These are phyloP conservation scores for Seriola quinqueradiata DNA, from an alignment of 2,113 vertebrate species.

Conservation along the genomic window DNA sequence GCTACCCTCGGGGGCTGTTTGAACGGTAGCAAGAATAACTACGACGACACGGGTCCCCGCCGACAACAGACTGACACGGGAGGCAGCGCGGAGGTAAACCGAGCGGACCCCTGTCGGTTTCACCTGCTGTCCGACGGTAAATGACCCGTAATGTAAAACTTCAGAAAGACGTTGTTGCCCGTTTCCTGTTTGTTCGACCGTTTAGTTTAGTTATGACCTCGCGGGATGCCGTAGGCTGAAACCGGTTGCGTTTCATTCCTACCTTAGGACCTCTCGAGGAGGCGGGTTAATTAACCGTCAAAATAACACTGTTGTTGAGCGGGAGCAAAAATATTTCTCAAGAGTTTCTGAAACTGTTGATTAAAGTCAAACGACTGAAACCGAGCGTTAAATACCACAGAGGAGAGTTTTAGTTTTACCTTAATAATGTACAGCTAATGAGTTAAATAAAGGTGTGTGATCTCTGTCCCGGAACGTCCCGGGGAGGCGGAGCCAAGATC, in stretches of 20 bases:
- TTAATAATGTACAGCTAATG: too few species aligned
- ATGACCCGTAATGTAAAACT: too few species aligned
- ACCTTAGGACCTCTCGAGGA: fast-evolving
- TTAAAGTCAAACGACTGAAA: too few species aligned
- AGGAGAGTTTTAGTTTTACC: too few species aligned
- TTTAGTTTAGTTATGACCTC: neutral
- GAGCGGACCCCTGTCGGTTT: fast-evolving
- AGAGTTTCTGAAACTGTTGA: neutral
- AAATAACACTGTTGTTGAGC: neutral
- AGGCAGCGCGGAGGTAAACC: neutral
- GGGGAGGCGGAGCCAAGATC: neutral
- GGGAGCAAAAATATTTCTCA: neutral
- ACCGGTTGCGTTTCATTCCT: fast-evolving
- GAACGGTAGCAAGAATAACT: neutral
- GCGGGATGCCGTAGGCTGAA: constrained; percentile 32
- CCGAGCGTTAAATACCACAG: too few species aligned
- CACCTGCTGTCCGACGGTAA: neutral
- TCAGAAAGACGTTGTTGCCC: neutral
- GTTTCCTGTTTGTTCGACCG: too few species aligned
- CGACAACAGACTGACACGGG: neutral
- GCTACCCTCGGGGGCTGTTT: neutral
- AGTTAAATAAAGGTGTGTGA: too few species aligned
- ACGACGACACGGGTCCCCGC: neutral
- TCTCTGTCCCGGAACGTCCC: neutral
- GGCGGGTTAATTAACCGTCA: neutral